Evolutionary conservation across 2,113 vertebrate species (phyloP), one percentile per base, ranked within the genome.

Genomic region (Saccopteryx bilineata): DNA sequence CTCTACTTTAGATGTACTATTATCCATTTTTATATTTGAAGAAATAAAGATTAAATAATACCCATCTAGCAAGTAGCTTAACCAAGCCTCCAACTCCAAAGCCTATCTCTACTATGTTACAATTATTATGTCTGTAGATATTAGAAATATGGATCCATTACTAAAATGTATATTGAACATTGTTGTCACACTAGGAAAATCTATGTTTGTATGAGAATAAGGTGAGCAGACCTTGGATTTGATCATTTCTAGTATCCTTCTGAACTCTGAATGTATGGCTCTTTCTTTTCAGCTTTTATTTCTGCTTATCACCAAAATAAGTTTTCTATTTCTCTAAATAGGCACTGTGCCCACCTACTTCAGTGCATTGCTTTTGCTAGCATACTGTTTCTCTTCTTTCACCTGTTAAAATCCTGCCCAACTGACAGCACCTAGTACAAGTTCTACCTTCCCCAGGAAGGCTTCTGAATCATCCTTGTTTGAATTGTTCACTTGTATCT

Each of bases 11-110:
- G 48, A 3, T 75, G 0, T 75, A 78, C 58, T 91, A 54, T 94
- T 61, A 48, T 81, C 52, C 68, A 85, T 80, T 88, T 46, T 88
- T 93, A 15, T 66, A 91, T 46, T 56, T 50, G 23, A 93, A 91
- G 33, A 96, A 94, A 66, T 87, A 87, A 95, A 86, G 21, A 15
- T 74, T 86, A 90, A 79, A 33, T 92, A 90, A 85, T 95, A 74
- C 48, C 74, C 18, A 74, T 23, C 15, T 61, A 89, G 17, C 26
- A 66, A 63, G 21, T 86, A 2, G 11, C 85, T 78, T 91, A 80
- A 9, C 15, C 28, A 68, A 23, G 68, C 18, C 13, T 91, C 23
- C 15, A 88, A 91, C 24, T 92, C 54, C 61, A 88, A 90, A 93
- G 8, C 65, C n/a, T 80, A 10, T 87, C 82, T 80, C 78, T 93